Base-by-base conservation (phyloP, 2,113 vertebrate species). In the Rhinichthys klamathensis region DNA sequence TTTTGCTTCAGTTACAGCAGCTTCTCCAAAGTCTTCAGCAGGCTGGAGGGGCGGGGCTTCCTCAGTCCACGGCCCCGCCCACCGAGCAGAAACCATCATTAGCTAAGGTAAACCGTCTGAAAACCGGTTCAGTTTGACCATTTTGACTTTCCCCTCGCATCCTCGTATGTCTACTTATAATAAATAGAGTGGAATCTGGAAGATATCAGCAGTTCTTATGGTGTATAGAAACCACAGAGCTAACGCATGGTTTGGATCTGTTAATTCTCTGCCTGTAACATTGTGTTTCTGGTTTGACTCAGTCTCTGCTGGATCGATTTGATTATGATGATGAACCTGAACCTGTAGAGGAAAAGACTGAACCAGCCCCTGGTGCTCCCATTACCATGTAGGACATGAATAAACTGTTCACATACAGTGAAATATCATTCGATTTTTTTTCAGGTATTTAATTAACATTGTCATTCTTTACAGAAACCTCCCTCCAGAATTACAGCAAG, bases 311-410 rank as follows among this genome's bases (percentile, higher is more conserved):
- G 44, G 97, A 98, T 89, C 94, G 97, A 72, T 99, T 99, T 93
- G 98, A 99, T 88, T 99, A 99, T 23, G 97, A 99, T 76, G 98
- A 99, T 91, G 98, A 99, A 86, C 97, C 97, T 35, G 97, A 98
- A 84, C 96, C 96, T 83, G 84, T 90, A 11, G 93, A 96, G 87
- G 93, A 95, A 27, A 94, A 95, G 83, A 90, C 95, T 32, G 95
- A 95, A 21, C 78, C 92, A 23, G 75, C 89, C 46, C 89, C 95
- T 63, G 88, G 91, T 56, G 93, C 95, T 83, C 46, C 86, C 69
- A 85, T 92, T 76, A 67, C 23, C 18, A 69, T 83, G 83, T 85
- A 77, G 25, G 70, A 56, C 0, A 35, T 8, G 41, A 41, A 41
- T 49, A 30, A n/a, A 3, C 13, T 38, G 16, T 15, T 49, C 12